These are phyloP conservation scores for Drosophila teissieri DNA, from an alignment of 1,140 invertebrate genomes.

Conservation along the genomic window DNA sequence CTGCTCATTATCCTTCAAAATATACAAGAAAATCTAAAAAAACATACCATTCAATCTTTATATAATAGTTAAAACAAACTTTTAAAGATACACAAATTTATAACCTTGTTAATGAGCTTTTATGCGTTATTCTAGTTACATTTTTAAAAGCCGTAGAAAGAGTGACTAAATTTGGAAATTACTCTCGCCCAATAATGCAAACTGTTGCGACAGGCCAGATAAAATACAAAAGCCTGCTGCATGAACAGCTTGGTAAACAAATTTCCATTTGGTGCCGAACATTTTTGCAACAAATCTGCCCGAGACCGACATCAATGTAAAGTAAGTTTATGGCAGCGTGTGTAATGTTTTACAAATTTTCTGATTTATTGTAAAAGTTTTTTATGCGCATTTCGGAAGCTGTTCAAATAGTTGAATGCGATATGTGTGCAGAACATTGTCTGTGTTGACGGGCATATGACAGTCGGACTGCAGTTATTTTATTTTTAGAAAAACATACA, in stretches of 20 bases:
- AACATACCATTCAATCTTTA: too few relatives aligned
- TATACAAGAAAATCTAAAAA: too few relatives aligned
- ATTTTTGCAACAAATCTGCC: conserved; percentile 51
- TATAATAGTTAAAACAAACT: too few relatives aligned
- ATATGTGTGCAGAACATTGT: conserved; percentile 14
- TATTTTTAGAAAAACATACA: not conserved
- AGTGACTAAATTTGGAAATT: conserved; percentile 13
- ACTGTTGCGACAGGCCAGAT: conserved; percentile 35
- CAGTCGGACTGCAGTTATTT: conserved; percentile 27
- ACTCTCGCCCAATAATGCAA: conserved; percentile 24
- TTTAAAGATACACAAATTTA: not conserved
- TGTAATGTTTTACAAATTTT: conserved; percentile 67
- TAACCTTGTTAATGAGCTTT: not conserved
- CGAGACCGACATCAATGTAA: not conserved
- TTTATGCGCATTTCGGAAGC: conserved; percentile 48
- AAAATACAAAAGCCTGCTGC: conserved; percentile 34
- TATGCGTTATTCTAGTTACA: not conserved
- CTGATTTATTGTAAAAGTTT: conserved; percentile 52
- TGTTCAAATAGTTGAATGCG: conserved; percentile 48
- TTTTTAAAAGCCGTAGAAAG: not conserved
- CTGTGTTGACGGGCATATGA: conserved; percentile 37
- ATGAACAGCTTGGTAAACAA: conserved; percentile 69
- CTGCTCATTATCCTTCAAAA: too few relatives aligned
- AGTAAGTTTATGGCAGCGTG: conserved; percentile 2
- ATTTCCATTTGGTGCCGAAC: conserved; percentile 58